Evolutionary conservation across 2,113 vertebrate species (phyloP).

Genomic region (Chlorodrepanis virens): DNA sequence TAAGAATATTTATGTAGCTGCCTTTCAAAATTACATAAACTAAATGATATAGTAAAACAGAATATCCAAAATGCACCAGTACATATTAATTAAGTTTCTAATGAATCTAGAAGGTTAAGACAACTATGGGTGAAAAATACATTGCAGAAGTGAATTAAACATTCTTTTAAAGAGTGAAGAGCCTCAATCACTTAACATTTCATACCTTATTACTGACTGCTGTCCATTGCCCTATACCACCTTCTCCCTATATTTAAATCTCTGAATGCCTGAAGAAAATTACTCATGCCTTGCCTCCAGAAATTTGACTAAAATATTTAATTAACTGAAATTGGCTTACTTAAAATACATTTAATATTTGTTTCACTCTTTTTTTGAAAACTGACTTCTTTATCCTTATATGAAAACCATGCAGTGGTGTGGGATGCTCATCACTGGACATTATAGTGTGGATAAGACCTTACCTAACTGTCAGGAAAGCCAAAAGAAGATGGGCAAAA

Average conservation of each 20-base stretch:
- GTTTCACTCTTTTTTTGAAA: neutral
- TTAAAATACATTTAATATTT: neutral
- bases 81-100: neutral
- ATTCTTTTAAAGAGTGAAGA: neutral
- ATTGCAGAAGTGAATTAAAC: neutral
- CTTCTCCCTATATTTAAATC: neutral
- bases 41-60: neutral
- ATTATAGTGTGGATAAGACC: neutral
- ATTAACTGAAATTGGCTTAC: neutral
- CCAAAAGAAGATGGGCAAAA: neutral
- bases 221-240: neutral
- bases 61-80: neutral
- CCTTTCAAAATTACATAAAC: neutral
- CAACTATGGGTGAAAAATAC: neutral
- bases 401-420: neutral
- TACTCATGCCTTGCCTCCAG: neutral
- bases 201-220: neutral
- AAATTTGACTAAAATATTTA: neutral
- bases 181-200: neutral
- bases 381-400: neutral
- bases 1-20: neutral
- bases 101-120: neutral
- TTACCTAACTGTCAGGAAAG: neutral
- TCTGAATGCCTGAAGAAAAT: neutral
- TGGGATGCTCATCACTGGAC: neutral